Evolutionary conservation across 2,797 vertebrate genomes (phyloP).

Genomic region (Sebastes ruberrimus): DNA sequence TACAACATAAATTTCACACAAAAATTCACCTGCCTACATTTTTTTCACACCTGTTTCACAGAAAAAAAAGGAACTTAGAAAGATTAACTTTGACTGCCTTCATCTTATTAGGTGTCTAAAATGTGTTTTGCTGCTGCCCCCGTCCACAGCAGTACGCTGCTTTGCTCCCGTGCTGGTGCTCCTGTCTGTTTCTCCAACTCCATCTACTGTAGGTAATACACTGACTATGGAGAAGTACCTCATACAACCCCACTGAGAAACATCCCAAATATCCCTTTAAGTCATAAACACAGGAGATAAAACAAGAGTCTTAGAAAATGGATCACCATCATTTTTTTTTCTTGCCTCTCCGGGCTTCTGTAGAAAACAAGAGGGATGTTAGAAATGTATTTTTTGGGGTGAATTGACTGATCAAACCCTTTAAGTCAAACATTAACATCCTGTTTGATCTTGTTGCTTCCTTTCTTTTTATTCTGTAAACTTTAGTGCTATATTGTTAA

Average conservation of each 20-base stretch:
- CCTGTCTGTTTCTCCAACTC: no score
- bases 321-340: not conserved
- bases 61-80: no score
- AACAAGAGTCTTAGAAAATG: not conserved
- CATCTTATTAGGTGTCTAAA: no score
- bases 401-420: not conserved
- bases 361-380: not conserved
- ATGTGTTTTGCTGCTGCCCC: no score
- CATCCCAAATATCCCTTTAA: not conserved
- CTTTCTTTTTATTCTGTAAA: not conserved
- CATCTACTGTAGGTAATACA: no score
- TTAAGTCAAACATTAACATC: not conserved
- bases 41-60: not conserved
- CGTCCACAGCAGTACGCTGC: no score
- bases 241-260: no score
- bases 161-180: no score
- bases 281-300: no score
- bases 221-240: no score
- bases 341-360: not conserved
- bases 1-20: not conserved
- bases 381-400: not conserved
- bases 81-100: no score
- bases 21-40: not conserved
- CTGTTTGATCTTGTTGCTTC: not conserved
- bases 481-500: not conserved